Evolutionary conservation across 2,888 invertebrate species (phyloP), one percentile per base, ranked within the genome.

Genomic region (Trissolcus brochymenae): DNA sequence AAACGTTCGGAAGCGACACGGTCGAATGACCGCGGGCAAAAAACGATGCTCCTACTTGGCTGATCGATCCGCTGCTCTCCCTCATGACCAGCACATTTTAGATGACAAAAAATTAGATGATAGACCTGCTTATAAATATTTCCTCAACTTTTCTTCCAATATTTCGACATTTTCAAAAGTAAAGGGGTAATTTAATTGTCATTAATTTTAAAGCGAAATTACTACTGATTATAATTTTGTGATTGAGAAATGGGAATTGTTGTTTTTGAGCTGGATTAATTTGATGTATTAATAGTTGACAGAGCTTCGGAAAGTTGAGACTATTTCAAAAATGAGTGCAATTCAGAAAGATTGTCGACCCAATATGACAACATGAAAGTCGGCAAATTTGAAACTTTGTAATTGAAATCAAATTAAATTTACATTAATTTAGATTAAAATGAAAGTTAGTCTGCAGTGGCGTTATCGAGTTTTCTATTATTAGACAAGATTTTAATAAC

Each of bases 61-160:
- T 66, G 76, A 66, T 57, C 53, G 70, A 76, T 71, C 64, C 49
- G 49, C 64, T 60, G 66, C 61, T 70, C 78, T 65, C 74, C 73
- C 78, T 68, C 73, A 49, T 68, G 68, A 70, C 25, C 46, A 50
- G 62, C 49, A 54, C 56, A 41, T 60, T 57, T 16, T 49, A 35
- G 66, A 19, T 50, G 50, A 62, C 59, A 19, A 60, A 35, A 68
- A 67, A 65, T 62, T 57, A 68, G 59, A 65, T 51, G 68, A 73
- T 49, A 71, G 71, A 57, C 57, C 57, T 70, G 71, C 66, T 70
- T 78, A 54, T 78, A 78, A 71, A 61, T 61, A 70, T 56, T 65
- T 70, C 46, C 16, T 19, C 66, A 17, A 43, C 43, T 19, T 13
- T 21, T 54, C 49, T 61, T 51, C 50, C 14, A 46, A n/a, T 55